Evolutionary conservation across 1,140 invertebrate species (phyloP).

Genomic region (Nephotettix cincticeps): DNA sequence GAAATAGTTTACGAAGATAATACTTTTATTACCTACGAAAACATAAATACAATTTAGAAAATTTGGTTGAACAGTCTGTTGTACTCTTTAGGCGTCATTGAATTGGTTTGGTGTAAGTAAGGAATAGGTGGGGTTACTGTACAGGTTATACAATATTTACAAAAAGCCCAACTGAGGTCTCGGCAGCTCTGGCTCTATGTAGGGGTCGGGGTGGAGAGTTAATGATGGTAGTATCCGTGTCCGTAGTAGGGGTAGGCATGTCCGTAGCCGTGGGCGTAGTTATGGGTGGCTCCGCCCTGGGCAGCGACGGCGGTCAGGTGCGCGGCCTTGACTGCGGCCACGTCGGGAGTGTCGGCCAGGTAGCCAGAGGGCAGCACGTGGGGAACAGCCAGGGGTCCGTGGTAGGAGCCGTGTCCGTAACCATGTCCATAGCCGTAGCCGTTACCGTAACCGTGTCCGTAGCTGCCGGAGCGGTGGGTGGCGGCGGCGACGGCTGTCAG

Average conservation of each 20-base stretch:
- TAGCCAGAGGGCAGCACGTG: constrained; percentile 57
- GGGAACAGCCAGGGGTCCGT: constrained; percentile 32
- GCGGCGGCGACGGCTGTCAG: constrained; percentile 13
- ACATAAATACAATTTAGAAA: neutral
- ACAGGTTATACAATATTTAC: constrained; percentile 9
- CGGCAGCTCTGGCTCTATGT: constrained; percentile 18
- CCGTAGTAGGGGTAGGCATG: neutral
- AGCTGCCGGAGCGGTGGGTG: constrained; percentile 25
- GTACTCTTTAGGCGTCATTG: constrained; percentile 7
- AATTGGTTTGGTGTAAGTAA: neutral
- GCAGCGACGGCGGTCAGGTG: constrained; percentile 50
- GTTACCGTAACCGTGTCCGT: constrained; percentile 23
- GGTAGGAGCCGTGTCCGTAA: constrained; percentile 32
- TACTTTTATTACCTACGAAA: too few relatives aligned
- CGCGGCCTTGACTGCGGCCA: constrained; percentile 57
- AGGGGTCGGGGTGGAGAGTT: constrained; percentile 50
- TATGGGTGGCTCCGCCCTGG: constrained; percentile 8
- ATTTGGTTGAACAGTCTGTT: constrained; percentile 8
- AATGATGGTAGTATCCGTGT: constrained; percentile 32
- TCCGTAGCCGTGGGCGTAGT: neutral
- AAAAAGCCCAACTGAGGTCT: constrained; percentile 25
- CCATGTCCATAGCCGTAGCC: constrained; percentile 41
- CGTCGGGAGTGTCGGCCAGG: constrained; percentile 60
- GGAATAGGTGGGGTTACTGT: neutral
- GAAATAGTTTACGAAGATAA: too few relatives aligned